These are phyloP conservation scores for Scelioninae gen. 2 DNA, from an alignment of 2,888 invertebrate genomes.

Conservation along the genomic window DNA sequence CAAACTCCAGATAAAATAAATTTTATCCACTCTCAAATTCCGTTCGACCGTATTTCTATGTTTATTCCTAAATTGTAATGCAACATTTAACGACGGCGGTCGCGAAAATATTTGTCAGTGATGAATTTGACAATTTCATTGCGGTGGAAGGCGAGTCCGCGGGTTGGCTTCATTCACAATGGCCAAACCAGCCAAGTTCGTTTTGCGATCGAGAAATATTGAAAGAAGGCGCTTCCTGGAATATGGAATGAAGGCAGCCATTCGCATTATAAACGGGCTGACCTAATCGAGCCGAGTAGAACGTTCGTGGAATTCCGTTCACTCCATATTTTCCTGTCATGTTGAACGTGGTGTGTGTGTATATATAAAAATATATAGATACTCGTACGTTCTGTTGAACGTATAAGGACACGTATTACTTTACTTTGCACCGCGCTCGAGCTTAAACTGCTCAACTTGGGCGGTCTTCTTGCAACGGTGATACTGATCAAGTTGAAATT, in stretches of 20 bases:
- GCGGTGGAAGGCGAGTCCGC: constrained; percentile 23
- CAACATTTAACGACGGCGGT: too few relatives aligned
- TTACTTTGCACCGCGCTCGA: constrained; percentile 52
- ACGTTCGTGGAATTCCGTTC: constrained; percentile 71
- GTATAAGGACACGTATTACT: constrained; percentile 60
- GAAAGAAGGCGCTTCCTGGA: constrained; percentile 69
- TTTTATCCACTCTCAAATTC: too few relatives aligned
- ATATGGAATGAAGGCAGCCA: constrained; percentile 69
- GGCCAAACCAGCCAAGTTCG: constrained; percentile 48
- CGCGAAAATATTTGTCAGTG: constrained; percentile 20
- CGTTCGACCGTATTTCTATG: too few relatives aligned
- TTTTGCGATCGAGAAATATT: constrained; percentile 66
- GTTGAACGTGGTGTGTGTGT: constrained; percentile 61
- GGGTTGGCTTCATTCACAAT: constrained; percentile 43
- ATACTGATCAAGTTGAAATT: constrained; percentile 59
- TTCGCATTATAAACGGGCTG: constrained; percentile 69
- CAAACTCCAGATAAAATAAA: too few relatives aligned
- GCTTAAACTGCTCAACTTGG: constrained; percentile 51
- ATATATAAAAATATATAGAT: constrained; percentile 54
- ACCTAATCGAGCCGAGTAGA: constrained; percentile 73
- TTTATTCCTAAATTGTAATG: too few relatives aligned
- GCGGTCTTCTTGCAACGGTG: constrained; percentile 53
- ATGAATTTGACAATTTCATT: constrained; percentile 51
- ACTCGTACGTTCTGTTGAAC: constrained; percentile 39
- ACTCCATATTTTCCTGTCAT: constrained; percentile 72